Conservation (phyloP, 2,797 vertebrate genomes). For the Aphelocoma californica region DNA sequence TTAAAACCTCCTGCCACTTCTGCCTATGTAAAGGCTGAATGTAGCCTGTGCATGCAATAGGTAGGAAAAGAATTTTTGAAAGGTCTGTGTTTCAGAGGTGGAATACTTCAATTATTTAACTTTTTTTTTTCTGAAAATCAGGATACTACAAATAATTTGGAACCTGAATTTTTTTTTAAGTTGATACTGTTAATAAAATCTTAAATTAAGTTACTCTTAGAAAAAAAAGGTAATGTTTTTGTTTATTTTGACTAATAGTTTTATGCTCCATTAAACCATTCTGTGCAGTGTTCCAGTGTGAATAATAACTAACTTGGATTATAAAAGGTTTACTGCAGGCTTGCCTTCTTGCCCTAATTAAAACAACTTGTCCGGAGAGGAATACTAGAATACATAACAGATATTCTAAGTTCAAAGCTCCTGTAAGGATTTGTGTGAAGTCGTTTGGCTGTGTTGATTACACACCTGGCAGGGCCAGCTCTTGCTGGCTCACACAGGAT, state of each 20-base stretch:
- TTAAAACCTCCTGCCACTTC: not conserved
- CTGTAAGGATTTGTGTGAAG: not conserved
- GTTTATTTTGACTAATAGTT: slow-evolving; percentile 30
- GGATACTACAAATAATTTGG: not conserved
- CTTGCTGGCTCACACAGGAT: not conserved
- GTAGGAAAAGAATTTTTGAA: not conserved
- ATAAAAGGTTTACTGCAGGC: slow-evolving; percentile 20
- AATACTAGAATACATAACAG: not conserved
- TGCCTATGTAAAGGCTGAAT: not conserved
- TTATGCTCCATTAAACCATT: slow-evolving; percentile 45
- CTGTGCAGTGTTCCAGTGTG: not conserved
- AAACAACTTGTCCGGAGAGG: not conserved
- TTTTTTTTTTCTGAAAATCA: not conserved
- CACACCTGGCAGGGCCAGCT: not conserved
- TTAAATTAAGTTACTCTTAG: not conserved
- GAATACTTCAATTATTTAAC: not conserved
- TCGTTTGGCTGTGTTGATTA: not conserved
- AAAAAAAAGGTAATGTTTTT: slow-evolving; percentile 14
- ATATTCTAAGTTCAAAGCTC: not conserved
- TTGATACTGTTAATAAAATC: not conserved
- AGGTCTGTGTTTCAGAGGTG: not conserved
- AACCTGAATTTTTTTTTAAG: not conserved
- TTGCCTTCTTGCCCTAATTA: slow-evolving; percentile 25
- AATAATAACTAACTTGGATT: slow-evolving; percentile 54
- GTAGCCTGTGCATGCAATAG: not conserved